These are phyloP conservation scores for Azorinus chamasolen DNA, from an alignment of 2,888 invertebrate genomes.

Conservation along the genomic window DNA sequence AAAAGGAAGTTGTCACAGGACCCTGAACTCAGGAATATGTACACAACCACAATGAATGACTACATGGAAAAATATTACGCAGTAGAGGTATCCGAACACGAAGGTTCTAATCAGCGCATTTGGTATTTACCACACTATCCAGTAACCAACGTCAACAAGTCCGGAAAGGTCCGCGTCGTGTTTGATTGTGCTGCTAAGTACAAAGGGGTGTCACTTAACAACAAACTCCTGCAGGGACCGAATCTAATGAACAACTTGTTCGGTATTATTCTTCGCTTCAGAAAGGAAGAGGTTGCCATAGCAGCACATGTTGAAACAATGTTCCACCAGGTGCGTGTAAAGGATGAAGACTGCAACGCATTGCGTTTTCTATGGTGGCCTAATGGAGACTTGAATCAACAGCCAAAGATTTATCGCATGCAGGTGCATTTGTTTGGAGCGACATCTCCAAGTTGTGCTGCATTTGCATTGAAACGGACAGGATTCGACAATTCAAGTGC, in stretches of 20 bases:
- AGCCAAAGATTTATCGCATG: constrained; percentile 23
- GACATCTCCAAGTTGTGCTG: constrained; percentile 44
- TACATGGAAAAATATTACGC: constrained; percentile 24
- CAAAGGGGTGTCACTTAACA: constrained; percentile 11
- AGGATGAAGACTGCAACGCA: constrained; percentile 31
- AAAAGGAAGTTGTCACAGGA: constrained; percentile 21
- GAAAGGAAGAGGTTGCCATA: constrained; percentile 53
- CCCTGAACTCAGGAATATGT: constrained; percentile 12
- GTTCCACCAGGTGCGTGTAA: constrained; percentile 54
- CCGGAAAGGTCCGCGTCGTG: constrained; percentile 31
- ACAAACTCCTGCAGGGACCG: constrained; percentile 28
- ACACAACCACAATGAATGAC: constrained; percentile 27
- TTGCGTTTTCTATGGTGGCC: constrained; percentile 52
- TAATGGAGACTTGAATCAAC: constrained; percentile 1
- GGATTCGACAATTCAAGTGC: constrained; percentile 18
- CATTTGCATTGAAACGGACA: constrained; percentile 39
- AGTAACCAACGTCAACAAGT: constrained; percentile 35
- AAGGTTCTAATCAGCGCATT: too few species aligned
- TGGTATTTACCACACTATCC: constrained; percentile 52
- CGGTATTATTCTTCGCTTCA: constrained; percentile 58
- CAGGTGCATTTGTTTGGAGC: constrained; percentile 49
- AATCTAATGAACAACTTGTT: constrained; percentile 58
- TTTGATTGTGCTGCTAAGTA: constrained; percentile 52
- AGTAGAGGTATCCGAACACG: too few species aligned
- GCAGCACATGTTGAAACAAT: constrained; percentile 61